Evolutionary conservation across 2,113 vertebrate species (phyloP), one percentile per base, ranked within the genome.

Genomic region (Dipodomys stephensi): DNA sequence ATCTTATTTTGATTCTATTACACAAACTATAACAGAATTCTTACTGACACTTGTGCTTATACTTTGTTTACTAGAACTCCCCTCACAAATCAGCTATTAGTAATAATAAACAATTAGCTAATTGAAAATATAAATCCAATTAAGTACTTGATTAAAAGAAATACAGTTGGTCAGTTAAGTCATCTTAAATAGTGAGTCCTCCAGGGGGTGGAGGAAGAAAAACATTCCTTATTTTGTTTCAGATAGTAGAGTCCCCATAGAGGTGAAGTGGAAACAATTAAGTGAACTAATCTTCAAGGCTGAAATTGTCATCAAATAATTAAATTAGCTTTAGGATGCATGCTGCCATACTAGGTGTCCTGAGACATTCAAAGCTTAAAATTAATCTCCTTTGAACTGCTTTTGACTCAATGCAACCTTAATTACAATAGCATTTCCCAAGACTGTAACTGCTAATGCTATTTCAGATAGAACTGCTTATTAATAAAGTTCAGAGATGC

Each of bases 331-430:
- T 96, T 91, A 95, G 82, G 60, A 92, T 95, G 35, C 87, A 88
- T 87, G 35, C 65, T 74, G 94, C 46, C 53, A 57, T 64, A 65
- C 8, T 67, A 94, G 27, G 82, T 95, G 28, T 90, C 92, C 88
- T 22, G 86, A 87, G 95, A 87, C 87, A 96, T 96, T 94, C 77
- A 83, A 94, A 94, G 95, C 39, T 97, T 92, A 96, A 96, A 96
- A 97, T 97, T 95, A 96, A 97, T 96, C 89, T 97, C 81, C 67
- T 96, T 92, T 96, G 89, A 94, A 96, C 69, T 93, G 67, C 83
- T 90, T 92, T 69, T 96, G 74, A 94, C 82, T 93, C 35, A 68
- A 78, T 95, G 35, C 83, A 96, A 95, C 85, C 28, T 95, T 97
- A 97, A 97, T 97, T 96, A 96, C 89, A 91, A 94, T 91, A 91